Conservation (phyloP, 2,113 vertebrate genomes). For the Semicossyphus pulcher region DNA sequence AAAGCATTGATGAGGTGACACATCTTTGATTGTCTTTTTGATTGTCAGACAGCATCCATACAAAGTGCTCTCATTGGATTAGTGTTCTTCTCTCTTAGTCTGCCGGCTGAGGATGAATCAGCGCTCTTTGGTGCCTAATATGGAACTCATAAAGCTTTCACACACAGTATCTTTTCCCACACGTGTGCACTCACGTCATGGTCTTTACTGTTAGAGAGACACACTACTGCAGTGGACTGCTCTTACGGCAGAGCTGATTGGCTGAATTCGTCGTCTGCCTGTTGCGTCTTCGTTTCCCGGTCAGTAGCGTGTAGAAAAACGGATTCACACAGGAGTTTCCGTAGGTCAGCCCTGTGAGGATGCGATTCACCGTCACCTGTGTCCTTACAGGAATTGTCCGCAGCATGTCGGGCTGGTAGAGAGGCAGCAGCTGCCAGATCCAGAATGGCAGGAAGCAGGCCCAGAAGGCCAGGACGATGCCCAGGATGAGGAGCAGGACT, state of each 20-base stretch:
- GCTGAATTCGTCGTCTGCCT: slow-evolving; percentile 69
- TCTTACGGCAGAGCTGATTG: slow-evolving; percentile 80
- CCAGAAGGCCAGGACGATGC: slow-evolving; percentile 88
- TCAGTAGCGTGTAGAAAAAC: slow-evolving; percentile 88
- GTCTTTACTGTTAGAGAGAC: slow-evolving; percentile 2
- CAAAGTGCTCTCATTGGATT: slow-evolving; percentile 67
- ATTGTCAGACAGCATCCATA: slow-evolving; percentile 35
- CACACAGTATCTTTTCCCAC: slow-evolving; percentile 4
- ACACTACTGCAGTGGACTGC: slow-evolving; percentile 71
- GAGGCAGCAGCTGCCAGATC: slow-evolving; percentile 88
- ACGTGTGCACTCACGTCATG: slow-evolving; percentile 13
- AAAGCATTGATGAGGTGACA: slow-evolving; percentile 2
- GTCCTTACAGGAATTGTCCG: slow-evolving; percentile 82
- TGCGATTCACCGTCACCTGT: slow-evolving; percentile 86
- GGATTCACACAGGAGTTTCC: slow-evolving; percentile 90
- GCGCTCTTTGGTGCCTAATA: slow-evolving; percentile 30
- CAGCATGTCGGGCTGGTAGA: slow-evolving; percentile 85
- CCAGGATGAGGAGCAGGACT: slow-evolving; percentile 86
- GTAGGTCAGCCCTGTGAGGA: slow-evolving; percentile 87
- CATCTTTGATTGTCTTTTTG: slow-evolving; percentile 37
- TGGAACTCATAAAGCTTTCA: slow-evolving; percentile 9
- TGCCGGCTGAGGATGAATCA: slow-evolving; percentile 12
- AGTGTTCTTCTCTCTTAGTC: slow-evolving; percentile 10
- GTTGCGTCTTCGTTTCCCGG: slow-evolving; percentile 78
- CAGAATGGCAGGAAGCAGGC: slow-evolving; percentile 90